phyloP scores from a whole-genome alignment of 2,888 invertebrate species.

The Monoplex corrugatus region DNA sequence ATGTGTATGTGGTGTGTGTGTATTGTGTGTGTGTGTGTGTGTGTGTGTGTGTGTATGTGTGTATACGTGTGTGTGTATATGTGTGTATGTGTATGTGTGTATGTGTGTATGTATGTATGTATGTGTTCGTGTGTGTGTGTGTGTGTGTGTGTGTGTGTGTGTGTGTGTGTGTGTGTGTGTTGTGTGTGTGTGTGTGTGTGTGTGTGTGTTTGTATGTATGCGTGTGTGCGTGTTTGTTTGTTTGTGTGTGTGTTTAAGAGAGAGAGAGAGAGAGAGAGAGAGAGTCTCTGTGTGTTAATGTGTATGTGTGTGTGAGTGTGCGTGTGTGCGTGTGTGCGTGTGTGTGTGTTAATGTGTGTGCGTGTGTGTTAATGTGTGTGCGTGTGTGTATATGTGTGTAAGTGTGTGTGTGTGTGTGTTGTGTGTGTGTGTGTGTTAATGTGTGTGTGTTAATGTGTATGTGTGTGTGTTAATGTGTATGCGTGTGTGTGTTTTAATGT shows the following conservation, averaged over 20 bases:
- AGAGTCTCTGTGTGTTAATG: neutral
- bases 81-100: too few relatives aligned
- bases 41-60: neutral
- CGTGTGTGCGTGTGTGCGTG: neutral
- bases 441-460: neutral
- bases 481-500: too few relatives aligned
- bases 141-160: neutral
- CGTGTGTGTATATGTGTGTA: neutral
- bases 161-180: neutral
- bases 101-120: too few relatives aligned
- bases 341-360: too few relatives aligned
- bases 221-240: too few relatives aligned
- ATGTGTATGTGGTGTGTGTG: neutral
- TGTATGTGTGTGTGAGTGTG: neutral
- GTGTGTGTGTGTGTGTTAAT: neutral
- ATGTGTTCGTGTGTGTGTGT: too few relatives aligned
- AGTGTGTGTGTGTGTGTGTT: neutral
- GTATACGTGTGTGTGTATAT: neutral
- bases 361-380: too few relatives aligned
- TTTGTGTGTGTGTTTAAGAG: too few relatives aligned
- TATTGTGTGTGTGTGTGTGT: neutral
- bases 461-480: too few relatives aligned
- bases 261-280: too few relatives aligned
- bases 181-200: neutral
- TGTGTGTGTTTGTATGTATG: neutral